Evolutionary conservation across 2,888 invertebrate species (phyloP).

Genomic region (Scelioninae gen. 1): DNA sequence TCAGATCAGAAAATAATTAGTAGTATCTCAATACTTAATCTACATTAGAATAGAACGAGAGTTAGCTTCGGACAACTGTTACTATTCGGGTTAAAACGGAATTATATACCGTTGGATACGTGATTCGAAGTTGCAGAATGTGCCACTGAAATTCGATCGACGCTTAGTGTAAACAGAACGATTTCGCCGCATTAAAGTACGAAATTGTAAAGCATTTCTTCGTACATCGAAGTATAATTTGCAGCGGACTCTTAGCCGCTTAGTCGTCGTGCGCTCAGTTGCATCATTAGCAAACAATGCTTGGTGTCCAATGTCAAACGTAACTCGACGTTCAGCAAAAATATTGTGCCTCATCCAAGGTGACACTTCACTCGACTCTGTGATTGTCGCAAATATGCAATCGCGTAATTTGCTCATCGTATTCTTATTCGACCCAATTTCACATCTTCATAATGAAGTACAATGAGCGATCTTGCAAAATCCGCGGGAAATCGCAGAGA

Average conservation of each 20-base stretch:
- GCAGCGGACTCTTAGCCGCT: conserved; percentile 26
- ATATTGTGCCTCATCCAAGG: conserved; percentile 59
- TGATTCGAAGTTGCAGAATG: neutral
- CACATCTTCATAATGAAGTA: too few species aligned
- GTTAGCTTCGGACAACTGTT: conserved; percentile 5
- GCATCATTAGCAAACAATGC: conserved; percentile 71
- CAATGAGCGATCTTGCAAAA: too few species aligned
- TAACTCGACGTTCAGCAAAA: conserved; percentile 57
- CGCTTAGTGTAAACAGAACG: neutral
- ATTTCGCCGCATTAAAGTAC: neutral
- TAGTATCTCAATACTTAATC: neutral
- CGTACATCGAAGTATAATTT: conserved; percentile 16
- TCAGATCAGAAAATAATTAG: neutral
- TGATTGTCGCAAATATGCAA: too few species aligned
- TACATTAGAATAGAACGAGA: neutral
- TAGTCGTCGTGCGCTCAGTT: conserved; percentile 42
- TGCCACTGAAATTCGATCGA: neutral
- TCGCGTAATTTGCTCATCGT: too few species aligned
- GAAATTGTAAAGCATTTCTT: conserved; percentile 13
- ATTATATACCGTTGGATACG: conserved; percentile 1
- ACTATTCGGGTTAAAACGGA: neutral
- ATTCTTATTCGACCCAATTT: too few species aligned
- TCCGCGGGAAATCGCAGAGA: too few species aligned
- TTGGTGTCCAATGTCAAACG: conserved; percentile 66
- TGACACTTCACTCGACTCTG: too few species aligned